phyloP scores from a whole-genome alignment of 1,140 invertebrate genomes.

The Ridgeia piscesae region DNA sequence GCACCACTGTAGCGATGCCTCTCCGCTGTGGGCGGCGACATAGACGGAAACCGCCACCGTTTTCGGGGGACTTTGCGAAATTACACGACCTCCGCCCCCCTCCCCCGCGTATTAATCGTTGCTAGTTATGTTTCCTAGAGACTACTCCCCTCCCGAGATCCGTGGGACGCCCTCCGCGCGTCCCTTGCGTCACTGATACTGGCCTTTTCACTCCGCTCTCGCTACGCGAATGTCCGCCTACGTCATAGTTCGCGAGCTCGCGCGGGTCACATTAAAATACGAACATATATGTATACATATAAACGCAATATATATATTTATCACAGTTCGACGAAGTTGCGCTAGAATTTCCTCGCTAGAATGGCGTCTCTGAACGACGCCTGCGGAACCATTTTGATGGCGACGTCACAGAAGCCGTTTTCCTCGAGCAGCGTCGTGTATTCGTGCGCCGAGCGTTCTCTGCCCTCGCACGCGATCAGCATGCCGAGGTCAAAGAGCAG shows the following conservation, averaged over 20 bases:
- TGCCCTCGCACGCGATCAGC: conserved; percentile 36
- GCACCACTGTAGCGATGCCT: too few relatives aligned
- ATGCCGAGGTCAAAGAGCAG: conserved; percentile 38
- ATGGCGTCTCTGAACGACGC: conserved; percentile 40
- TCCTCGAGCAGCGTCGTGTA: conserved; percentile 37
- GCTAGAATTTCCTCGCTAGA: conserved; percentile 33
- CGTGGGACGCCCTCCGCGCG: background rate
- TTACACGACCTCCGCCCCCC: too few relatives aligned
- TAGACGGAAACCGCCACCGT: too few relatives aligned
- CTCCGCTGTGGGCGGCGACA: too few relatives aligned
- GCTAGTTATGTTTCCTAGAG: background rate
- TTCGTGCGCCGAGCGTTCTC: conserved; percentile 37
- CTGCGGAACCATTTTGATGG: conserved; percentile 35
- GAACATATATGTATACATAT: too few relatives aligned
- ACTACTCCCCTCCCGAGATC: background rate
- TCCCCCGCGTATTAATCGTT: too few relatives aligned
- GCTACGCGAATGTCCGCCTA: background rate
- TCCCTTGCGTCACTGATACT: background rate
- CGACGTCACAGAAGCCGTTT: conserved; percentile 39
- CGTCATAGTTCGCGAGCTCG: background rate
- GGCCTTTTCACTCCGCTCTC: background rate
- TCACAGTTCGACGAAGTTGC: background rate
- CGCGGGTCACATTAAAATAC: background rate
- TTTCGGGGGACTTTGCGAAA: too few relatives aligned
- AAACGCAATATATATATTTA: too few relatives aligned